Percentiles rank a stretch among this genome's conserved stretches.
These are phyloP conservation scores for Aspidiotus rigidus DNA, from an alignment of 2,888 invertebrate genomes.

Conservation along the genomic window DNA sequence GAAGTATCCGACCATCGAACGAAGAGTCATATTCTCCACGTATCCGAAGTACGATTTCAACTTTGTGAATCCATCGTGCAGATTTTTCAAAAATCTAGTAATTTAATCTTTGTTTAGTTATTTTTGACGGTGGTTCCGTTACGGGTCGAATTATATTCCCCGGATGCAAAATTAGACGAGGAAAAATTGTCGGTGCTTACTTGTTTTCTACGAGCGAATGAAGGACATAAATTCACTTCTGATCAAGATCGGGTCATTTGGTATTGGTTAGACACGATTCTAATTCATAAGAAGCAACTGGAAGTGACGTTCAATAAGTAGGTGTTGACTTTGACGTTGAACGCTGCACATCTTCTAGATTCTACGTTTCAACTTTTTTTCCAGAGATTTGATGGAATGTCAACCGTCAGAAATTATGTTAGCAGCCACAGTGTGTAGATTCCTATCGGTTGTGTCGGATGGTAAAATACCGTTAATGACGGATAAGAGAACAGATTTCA, in stretches of 20 bases:
- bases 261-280: constrained; percentile 29
- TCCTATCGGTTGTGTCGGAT: constrained; percentile 21
- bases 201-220: constrained; percentile 19
- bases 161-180: constrained; percentile 25
- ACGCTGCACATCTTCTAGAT: not conserved
- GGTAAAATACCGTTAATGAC: constrained; percentile 28
- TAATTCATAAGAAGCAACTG: constrained; percentile 28
- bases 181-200: constrained; percentile 23
- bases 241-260: constrained; percentile 30
- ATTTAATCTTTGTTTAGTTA: constrained; percentile 1
- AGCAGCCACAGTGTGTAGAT: constrained; percentile 28
- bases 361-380: not conserved
- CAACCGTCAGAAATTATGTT: constrained; percentile 26
- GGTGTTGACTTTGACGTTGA: not conserved
- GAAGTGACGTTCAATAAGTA: constrained; percentile 26
- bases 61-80: not conserved
- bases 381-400: constrained; percentile 29
- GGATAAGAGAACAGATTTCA: constrained; percentile 52
- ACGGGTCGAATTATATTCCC: constrained; percentile 21
- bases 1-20: constrained; percentile 22
- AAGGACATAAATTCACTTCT: constrained; percentile 14
- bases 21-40: constrained; percentile 18
- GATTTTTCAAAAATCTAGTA: not conserved
- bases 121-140: constrained; percentile 19
- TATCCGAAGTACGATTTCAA: constrained; percentile 13